Conservation (phyloP, 2,797 vertebrate species). For the Allenopithecus nigroviridis region DNA sequence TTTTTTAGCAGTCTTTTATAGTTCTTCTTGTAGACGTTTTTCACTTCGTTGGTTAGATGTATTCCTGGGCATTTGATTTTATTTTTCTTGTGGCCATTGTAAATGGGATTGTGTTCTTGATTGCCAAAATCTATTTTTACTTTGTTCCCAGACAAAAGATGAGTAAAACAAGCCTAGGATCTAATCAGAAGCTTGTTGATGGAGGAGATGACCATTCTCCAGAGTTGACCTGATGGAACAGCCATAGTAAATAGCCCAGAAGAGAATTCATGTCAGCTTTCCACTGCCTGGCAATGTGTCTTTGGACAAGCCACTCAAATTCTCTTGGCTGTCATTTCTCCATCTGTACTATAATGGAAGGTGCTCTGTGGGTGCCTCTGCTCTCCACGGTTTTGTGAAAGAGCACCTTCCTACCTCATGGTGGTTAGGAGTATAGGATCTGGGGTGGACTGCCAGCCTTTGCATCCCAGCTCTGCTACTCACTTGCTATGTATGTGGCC, state of each 20-base stretch:
- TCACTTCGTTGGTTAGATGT: neutral
- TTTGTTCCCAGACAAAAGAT: neutral
- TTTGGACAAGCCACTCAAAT: neutral
- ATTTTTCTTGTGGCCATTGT: neutral
- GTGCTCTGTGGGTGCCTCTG: neutral
- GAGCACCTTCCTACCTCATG: rapidly evolving
- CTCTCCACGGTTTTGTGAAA: neutral
- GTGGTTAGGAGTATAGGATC: neutral
- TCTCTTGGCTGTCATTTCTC: neutral
- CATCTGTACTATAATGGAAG: neutral
- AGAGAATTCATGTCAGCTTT: neutral
- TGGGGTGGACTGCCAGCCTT: neutral
- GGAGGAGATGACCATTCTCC: neutral
- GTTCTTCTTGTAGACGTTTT: neutral
- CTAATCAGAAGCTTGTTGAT: neutral
- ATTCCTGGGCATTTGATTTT: neutral
- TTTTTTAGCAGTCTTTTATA: neutral
- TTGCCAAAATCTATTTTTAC: neutral
- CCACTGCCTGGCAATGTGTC: neutral
- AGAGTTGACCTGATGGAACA: neutral
- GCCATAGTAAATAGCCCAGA: neutral
- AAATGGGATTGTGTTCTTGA: neutral
- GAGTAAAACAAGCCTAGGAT: neutral
- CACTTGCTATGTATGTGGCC: neutral
- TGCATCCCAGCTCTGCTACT: neutral